Evolutionary conservation across 2,888 invertebrate genomes (phyloP), one percentile per base, ranked within the genome.

Genomic region (Perizoma flavofasciatum): DNA sequence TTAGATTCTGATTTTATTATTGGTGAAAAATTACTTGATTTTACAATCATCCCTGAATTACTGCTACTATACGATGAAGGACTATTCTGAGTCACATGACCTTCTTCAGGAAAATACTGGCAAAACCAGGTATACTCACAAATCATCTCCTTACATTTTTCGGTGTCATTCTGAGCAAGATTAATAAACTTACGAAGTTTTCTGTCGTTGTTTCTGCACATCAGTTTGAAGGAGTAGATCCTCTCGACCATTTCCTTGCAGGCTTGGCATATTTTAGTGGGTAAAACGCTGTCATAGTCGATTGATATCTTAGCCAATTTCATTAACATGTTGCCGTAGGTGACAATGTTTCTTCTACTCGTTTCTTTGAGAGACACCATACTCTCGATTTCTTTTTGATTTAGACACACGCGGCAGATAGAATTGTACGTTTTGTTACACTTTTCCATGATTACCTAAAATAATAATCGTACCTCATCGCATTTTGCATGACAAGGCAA

Each of bases 361-460:
- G 73, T 72, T 69, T 89, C 83, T 63, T 74, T 69, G 63, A 91
- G 77, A 66, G 77, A 70, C 33, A 85, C 78, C 82, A 85, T 85
- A 49, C 76, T 79, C 49, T 81, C 73, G 34, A 41, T 61, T 35
- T 73, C 75, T 35, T 64, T 72, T 44, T 72, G 73, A 46, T 75
- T 73, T 65, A 90, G 77, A 73, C 90, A 91, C 47, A 89, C 58
- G n/a, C 90, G 79, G 64, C 90, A 91, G 49, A 89, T 79, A 37
- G 72, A 76, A 63, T 83, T 77, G 49, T 75, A 88, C 4, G 80
- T 72, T 60, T 81, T 74, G 46, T 81, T 71, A 51, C 81, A 82
- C 41, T 58, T 66, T 65, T 78, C 74, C 85, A 85, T 37, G 6
- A 37, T 37, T 37, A 22, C 3, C 3, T 22, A 22, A 22, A 22